Percentiles rank a stretch among this genome's conserved stretches.
phyloP scores from a whole-genome alignment of 2,797 vertebrate species.

The Tadarida brasiliensis region DNA sequence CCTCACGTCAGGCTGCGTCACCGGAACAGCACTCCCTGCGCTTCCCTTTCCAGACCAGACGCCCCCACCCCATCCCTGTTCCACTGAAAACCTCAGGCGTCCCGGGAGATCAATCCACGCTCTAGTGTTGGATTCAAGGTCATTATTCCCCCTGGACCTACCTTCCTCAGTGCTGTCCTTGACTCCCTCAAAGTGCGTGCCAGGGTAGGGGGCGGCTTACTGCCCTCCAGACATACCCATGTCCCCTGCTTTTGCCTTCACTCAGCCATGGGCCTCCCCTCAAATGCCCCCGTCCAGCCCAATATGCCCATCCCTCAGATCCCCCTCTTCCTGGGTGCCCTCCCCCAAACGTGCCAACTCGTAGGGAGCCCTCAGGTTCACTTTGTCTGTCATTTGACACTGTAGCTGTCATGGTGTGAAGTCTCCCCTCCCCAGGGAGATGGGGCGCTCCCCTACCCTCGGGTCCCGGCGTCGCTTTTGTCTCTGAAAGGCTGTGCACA shows the following conservation, averaged over 20 bases:
- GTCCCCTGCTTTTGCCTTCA: neutral
- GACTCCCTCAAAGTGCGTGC: too few species aligned
- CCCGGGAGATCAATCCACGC: neutral
- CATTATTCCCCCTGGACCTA: accelerated
- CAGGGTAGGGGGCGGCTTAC: too few species aligned
- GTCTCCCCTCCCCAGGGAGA: neutral
- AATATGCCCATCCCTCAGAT: too few species aligned
- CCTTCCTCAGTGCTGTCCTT: neutral
- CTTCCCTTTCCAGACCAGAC: neutral
- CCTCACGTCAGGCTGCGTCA: accelerated
- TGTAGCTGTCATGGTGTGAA: neutral
- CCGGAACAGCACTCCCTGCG: accelerated
- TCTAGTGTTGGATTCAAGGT: neutral
- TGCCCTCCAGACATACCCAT: neutral
- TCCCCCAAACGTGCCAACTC: accelerated
- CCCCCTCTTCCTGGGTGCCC: neutral
- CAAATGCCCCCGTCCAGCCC: accelerated
- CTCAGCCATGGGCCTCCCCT: accelerated
- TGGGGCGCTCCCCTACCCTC: neutral
- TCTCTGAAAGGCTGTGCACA: neutral
- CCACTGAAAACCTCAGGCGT: neutral
- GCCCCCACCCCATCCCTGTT: neutral
- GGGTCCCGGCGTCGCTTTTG: too few species aligned
- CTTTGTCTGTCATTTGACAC: accelerated
- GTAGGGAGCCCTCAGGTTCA: accelerated